Conservation (phyloP, 2,888 invertebrate genomes). For the Phyto melanocephala region DNA sequence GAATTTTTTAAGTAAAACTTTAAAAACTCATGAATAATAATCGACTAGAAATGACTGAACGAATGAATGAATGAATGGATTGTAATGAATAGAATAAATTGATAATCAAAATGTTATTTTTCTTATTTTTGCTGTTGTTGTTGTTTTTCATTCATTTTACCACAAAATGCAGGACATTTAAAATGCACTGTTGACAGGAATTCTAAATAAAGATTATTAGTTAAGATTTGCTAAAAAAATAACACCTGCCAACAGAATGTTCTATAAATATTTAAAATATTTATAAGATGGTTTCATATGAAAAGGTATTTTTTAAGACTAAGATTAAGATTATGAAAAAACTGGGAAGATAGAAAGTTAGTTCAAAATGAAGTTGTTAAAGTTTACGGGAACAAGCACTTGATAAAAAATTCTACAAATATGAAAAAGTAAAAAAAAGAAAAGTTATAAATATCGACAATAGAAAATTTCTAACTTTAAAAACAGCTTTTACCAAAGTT, state of each 20-base stretch:
- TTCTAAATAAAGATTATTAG: neutral
- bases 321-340: no score
- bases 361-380: no score
- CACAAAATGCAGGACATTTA: neutral
- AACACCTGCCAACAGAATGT: neutral
- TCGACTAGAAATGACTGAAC: neutral
- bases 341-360: no score
- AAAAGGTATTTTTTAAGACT: no score
- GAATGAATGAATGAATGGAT: neutral
- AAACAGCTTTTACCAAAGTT: no score
- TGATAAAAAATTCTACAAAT: no score
- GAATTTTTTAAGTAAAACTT: constrained; percentile 14
- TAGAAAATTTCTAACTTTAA: no score
- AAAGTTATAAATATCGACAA: no score
- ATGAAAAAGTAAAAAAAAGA: no score
- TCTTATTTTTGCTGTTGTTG: neutral
- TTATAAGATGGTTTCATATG: neutral
- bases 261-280: constrained; percentile 2
- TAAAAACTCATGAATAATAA: constrained; percentile 55
- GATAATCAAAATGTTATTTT: constrained; percentile 13
- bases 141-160: neutral
- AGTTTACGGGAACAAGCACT: no score
- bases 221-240: neutral
- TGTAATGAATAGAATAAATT: constrained; percentile 28
- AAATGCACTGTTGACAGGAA: neutral